Conservation (phyloP, 1,140 invertebrate species). For the Bombus huntii region DNA sequence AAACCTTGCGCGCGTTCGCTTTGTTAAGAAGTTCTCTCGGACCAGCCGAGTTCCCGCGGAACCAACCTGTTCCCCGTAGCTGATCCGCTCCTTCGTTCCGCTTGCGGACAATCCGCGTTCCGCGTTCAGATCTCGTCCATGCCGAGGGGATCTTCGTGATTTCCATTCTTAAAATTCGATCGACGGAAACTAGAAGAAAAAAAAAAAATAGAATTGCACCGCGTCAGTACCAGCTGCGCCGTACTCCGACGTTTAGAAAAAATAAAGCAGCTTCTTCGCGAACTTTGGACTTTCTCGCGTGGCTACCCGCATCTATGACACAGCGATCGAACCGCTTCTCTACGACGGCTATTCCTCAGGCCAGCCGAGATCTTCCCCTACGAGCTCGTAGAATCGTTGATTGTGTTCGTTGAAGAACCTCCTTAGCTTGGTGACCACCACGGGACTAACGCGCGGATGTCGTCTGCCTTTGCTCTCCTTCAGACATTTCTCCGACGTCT, state of each 20-base stretch:
- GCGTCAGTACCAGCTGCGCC: neutral
- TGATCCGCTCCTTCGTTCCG: no score
- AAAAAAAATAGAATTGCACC: neutral
- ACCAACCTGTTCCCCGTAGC: no score
- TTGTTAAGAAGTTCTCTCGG: conserved; percentile 8
- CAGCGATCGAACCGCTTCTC: conserved; percentile 20
- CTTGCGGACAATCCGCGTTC: no score
- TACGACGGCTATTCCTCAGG: conserved; percentile 86
- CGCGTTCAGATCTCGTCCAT: no score
- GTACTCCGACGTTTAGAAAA: no score
- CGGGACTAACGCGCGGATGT: conserved; percentile 93
- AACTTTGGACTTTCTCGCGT: neutral
- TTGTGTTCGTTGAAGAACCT: conserved; percentile 98
- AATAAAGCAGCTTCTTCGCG: neutral
- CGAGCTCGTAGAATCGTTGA: conserved; percentile 96
- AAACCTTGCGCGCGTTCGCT: neutral
- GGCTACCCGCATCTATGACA: conserved; percentile 10
- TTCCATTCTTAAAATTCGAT: no score
- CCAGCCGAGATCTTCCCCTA: conserved; percentile 96
- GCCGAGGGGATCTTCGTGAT: no score
- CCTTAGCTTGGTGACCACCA: conserved; percentile 93
- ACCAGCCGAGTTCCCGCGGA: conserved; percentile 21
- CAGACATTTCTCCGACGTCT: conserved; percentile 94
- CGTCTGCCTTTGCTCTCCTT: conserved; percentile 96
- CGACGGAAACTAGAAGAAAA: no score